Conservation (phyloP, 2,113 vertebrate species). For the Microcebus jonahi region DNA sequence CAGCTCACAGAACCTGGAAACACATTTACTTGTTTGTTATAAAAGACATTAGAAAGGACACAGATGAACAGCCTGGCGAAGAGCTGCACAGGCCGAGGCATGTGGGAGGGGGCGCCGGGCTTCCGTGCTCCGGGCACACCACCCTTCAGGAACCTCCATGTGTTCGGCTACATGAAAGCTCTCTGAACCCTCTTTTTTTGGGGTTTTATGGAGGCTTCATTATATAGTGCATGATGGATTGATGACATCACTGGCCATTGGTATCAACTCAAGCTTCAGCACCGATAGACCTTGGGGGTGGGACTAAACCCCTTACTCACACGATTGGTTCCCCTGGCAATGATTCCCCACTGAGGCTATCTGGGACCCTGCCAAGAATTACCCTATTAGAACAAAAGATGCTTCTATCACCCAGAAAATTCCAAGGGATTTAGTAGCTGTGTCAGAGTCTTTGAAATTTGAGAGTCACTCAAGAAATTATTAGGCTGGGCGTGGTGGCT, state of each 20-base stretch:
- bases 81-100: too few species aligned
- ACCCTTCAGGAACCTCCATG: background rate
- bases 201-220: background rate
- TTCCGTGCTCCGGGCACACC: too few species aligned
- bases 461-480: background rate
- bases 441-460: background rate
- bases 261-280: background rate
- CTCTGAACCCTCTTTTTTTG: too few species aligned
- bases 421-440: background rate
- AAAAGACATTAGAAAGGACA: background rate
- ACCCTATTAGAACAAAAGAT: background rate
- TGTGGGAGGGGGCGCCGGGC: too few species aligned
- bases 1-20: background rate
- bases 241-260: background rate
- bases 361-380: background rate
- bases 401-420: background rate
- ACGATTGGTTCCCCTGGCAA: background rate
- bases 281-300: too few species aligned
- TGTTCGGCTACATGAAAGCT: background rate
- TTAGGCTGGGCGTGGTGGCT: too few species aligned
- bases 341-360: background rate
- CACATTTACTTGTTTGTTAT: background rate
- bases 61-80: background rate
- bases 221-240: background rate
- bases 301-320: background rate